Percentiles rank a stretch among this genome's conserved stretches.
These are phyloP conservation scores for Rhea pennata DNA, from an alignment of 2,113 vertebrate species.

Conservation along the genomic window DNA sequence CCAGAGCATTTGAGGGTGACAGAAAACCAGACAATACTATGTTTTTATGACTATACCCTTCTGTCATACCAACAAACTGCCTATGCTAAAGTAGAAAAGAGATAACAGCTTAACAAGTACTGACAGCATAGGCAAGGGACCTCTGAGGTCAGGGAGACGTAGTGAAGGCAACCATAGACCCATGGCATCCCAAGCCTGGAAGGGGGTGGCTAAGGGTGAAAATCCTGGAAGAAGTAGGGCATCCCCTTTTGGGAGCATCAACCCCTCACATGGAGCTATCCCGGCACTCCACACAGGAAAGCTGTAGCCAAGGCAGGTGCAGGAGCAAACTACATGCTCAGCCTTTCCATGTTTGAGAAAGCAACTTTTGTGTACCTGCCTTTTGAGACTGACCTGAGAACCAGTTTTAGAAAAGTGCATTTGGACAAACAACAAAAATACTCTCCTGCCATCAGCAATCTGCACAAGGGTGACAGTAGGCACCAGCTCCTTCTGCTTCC, in stretches of 20 bases:
- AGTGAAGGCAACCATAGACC: background rate
- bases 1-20: background rate
- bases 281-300: background rate
- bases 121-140: background rate
- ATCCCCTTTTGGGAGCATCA: background rate
- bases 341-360: too few species aligned
- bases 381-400: too few species aligned
- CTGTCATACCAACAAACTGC: background rate
- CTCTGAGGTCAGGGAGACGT: background rate
- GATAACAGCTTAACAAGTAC: background rate
- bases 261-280: background rate
- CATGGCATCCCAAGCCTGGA: background rate
- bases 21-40: background rate
- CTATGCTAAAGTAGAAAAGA: background rate
- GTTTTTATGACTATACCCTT: background rate
- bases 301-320: background rate
- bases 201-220: background rate
- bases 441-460: too few species aligned
- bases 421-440: too few species aligned
- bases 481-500: too few species aligned
- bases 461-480: too few species aligned
- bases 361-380: too few species aligned
- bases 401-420: too few species aligned
- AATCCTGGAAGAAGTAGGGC: background rate
- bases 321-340: background rate